These are phyloP conservation scores for Augiades crinisus DNA, from an alignment of 2,888 invertebrate genomes.

Conservation along the genomic window DNA sequence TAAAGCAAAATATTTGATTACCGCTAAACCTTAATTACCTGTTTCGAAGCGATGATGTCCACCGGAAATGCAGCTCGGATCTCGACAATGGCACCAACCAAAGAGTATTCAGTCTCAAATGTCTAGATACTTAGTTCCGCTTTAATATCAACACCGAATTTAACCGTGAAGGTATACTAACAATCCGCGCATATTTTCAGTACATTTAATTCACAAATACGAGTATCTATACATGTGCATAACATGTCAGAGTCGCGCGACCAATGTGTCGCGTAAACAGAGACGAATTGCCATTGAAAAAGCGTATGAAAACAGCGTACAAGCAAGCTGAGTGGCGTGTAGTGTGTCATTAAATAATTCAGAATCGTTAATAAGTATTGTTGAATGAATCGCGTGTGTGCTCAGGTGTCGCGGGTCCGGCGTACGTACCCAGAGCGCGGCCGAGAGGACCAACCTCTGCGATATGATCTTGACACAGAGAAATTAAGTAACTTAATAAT, in stretches of 20 bases:
- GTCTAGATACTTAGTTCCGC: not conserved
- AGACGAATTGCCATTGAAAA: conserved; percentile 31
- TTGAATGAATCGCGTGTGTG: conserved; percentile 31
- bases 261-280: conserved; percentile 31
- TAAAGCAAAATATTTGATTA: too few species aligned
- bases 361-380: conserved; percentile 34
- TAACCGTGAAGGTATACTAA: not conserved
- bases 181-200: not conserved
- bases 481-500: not conserved
- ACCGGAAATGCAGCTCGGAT: not conserved
- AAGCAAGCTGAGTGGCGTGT: conserved; percentile 14
- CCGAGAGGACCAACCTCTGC: not conserved
- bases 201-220: not conserved
- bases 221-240: not conserved
- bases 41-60: not conserved
- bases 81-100: not conserved
- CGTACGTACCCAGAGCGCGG: not conserved
- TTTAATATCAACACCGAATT: not conserved
- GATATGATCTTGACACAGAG: not conserved
- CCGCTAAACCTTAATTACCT: not conserved
- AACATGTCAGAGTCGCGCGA: conserved; percentile 25
- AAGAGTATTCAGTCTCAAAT: not conserved
- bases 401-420: conserved; percentile 31
- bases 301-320: conserved; percentile 1
- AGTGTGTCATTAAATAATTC: conserved; percentile 32